phyloP scores from a whole-genome alignment of 1,140 invertebrate genomes.

The Zaprionus lachaisei region DNA sequence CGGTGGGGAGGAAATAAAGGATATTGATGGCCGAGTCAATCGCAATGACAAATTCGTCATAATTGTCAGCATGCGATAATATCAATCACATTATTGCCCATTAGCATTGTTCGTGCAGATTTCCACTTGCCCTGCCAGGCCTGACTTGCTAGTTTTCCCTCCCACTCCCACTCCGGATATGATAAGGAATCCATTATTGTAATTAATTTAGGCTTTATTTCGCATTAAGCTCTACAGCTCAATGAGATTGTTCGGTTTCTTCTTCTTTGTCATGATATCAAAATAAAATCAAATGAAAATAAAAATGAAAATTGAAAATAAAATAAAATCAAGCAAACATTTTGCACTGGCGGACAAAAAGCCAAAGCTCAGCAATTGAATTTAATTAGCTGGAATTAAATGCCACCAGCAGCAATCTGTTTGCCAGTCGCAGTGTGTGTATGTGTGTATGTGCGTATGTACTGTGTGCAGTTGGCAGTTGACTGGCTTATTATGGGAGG shows the following conservation, averaged over 20 bases:
- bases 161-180: neutral
- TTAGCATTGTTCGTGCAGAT: neutral
- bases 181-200: slow-evolving; percentile 1
- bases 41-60: slow-evolving; percentile 25
- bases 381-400: slow-evolving; percentile 65
- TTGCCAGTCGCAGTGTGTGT: slow-evolving; percentile 21
- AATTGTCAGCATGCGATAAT: slow-evolving; percentile 8
- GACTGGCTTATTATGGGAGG: slow-evolving; percentile 57
- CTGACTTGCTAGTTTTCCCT: neutral
- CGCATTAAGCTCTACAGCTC: neutral
- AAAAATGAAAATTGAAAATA: neutral
- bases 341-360: slow-evolving; percentile 29
- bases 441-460: slow-evolving; percentile 15
- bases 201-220: slow-evolving; percentile 15
- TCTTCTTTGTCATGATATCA: neutral
- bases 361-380: slow-evolving; percentile 55
- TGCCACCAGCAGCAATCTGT: slow-evolving; percentile 15
- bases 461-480: slow-evolving; percentile 39
- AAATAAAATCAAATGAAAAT: neutral
- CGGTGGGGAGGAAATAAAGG: slow-evolving; percentile 18
- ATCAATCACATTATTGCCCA: slow-evolving; percentile 16
- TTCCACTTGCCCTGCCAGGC: neutral
- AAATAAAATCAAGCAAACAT: slow-evolving; percentile 19
- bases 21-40: slow-evolving; percentile 53
- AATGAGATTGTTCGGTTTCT: neutral